Base-by-base conservation (phyloP, 2,797 vertebrate species). In the Thamnophis elegans region DNA sequence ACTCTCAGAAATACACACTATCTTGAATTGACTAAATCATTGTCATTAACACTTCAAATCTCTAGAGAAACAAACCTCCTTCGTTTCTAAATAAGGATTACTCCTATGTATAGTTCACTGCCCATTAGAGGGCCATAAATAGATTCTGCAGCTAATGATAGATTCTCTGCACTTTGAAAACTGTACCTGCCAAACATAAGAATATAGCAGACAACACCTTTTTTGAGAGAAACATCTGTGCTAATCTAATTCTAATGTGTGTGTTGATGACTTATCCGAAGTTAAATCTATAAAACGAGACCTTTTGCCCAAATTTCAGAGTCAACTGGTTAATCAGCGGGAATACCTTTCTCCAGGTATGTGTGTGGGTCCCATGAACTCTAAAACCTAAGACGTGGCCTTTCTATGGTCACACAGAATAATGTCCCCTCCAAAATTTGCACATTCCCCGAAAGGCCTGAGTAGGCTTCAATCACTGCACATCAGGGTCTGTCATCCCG, bases 291-390 rank as follows among this genome's bases (percentile, higher is more conserved):
- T 14, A 59, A 51, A 91, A 51, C 9, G 55, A 42, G 68, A 11
- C 60, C 92, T 55, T 86, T 68, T 86, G 62, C 90, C 26, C 59
- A 56, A 93, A 85, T 92, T 54, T 89, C 93, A 93, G 90, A 82
- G 47, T 36, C 68, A 42, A 78, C 16, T 22, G 32, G 18, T 78
- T 42, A 78, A 78, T 10, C 32, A 32, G 32, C 78, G 73, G 73
- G 73, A 78, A 36, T 18, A 42, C 36, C 36, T 42, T 42, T 78
- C 73, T 78, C 18, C 73, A 22, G 73, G 18, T 78, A 78, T 10
- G 18, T 22, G 1, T 36, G 32, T 10, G 8, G 14, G 18, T 10
- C 73, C 18, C 36, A 42, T 78, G 42, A 42, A 78, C 1, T 4
- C 3, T 3, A 1, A 42, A 42, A 42, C 0, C 18, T 20, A 36